Conservation (phyloP, 2,888 invertebrate species). For the Trachelus iudaicus region DNA sequence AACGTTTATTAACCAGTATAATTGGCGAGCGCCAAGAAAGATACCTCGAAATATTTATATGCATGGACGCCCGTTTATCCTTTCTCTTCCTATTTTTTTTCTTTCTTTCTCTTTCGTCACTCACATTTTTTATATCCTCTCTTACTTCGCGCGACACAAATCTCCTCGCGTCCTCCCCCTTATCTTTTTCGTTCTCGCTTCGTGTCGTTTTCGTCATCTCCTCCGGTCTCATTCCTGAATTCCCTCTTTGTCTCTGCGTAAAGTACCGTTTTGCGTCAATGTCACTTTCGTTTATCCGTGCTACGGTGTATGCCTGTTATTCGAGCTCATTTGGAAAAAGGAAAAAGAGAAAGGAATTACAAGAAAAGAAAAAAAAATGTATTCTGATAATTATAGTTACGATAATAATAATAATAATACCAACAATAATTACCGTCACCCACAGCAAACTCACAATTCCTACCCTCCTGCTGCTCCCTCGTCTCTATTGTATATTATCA, state of each 20-base stretch:
- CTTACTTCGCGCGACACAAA: not conserved
- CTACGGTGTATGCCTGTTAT: not conserved
- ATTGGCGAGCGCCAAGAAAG: conserved; percentile 45
- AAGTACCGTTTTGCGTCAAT: not conserved
- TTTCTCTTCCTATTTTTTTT: not conserved
- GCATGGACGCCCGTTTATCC: not conserved
- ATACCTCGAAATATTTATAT: conserved; percentile 8
- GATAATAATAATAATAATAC: not conserved
- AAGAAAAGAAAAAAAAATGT: not conserved
- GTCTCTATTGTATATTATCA: not conserved
- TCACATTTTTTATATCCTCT: not conserved
- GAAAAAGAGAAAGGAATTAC: not conserved
- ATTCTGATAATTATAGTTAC: not conserved
- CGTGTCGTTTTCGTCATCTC: not conserved
- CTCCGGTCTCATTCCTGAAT: not conserved
- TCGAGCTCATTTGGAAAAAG: not conserved
- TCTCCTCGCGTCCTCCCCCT: not conserved
- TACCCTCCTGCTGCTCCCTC: not conserved
- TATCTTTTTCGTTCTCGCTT: not conserved
- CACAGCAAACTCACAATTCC: not conserved
- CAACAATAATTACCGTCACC: not conserved
- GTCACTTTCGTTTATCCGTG: not conserved
- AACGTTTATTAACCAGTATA: conserved; percentile 47
- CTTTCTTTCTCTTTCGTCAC: not conserved
- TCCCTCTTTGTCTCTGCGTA: not conserved